Evolutionary conservation across 2,113 vertebrate genomes (phyloP).

Genomic region (Corythornis vintsioides): DNA sequence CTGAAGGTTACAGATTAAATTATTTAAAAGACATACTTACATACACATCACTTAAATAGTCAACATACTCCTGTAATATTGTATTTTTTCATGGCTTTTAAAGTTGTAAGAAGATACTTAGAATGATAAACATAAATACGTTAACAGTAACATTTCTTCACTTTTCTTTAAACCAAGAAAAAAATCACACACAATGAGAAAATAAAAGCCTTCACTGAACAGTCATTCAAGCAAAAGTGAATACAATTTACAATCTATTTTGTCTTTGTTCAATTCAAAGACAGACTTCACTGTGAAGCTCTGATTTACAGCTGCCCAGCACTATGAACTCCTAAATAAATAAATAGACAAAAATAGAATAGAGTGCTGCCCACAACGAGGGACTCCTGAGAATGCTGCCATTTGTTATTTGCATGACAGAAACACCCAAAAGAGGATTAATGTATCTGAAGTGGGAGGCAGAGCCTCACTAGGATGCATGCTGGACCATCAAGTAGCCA

Average conservation of each 20-base stretch:
- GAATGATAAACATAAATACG: not conserved
- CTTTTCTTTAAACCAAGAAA: not conserved
- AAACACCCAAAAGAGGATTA: not conserved
- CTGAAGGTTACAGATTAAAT: not conserved
- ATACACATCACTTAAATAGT: not conserved
- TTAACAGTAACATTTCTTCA: not conserved
- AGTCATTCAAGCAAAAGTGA: not conserved
- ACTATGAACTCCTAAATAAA: slow-evolving; percentile 14
- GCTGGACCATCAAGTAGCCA: not conserved
- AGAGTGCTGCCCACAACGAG: not conserved
- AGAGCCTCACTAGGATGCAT: not conserved
- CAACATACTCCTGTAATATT: not conserved
- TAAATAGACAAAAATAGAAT: not conserved
- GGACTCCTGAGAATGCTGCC: not conserved
- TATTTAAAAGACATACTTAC: not conserved
- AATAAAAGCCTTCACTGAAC: not conserved
- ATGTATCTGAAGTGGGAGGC: not conserved
- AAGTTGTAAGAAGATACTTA: not conserved
- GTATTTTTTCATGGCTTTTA: not conserved
- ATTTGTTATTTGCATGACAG: not conserved
- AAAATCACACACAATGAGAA: not conserved
- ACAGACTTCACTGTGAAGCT: slow-evolving; percentile 2
- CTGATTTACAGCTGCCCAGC: slow-evolving; percentile 31
- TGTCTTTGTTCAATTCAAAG: slow-evolving; percentile 28
- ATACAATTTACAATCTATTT: not conserved